These are phyloP conservation scores for Caenorhabditis latens DNA, from an alignment of 1,140 invertebrate genomes.

Conservation along the genomic window DNA sequence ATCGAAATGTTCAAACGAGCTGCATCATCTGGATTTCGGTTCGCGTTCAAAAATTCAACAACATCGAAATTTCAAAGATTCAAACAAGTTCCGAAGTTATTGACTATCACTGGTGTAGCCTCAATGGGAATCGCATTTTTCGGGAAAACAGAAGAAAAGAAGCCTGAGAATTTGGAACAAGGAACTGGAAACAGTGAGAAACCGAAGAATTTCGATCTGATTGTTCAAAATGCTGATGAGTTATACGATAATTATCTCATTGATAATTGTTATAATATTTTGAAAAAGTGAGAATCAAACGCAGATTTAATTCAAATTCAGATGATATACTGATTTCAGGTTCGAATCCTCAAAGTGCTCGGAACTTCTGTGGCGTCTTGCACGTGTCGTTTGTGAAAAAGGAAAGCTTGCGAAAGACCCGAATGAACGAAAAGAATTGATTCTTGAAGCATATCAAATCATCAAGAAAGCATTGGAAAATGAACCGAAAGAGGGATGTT, in stretches of 20 bases:
- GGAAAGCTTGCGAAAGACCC: constrained; percentile 69
- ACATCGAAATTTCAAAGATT: too few species aligned
- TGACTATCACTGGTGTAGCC: constrained; percentile 30
- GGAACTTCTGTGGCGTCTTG: constrained; percentile 74
- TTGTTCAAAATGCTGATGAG: constrained; percentile 73
- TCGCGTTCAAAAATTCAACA: not conserved
- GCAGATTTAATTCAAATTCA: not conserved
- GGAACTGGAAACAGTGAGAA: not conserved
- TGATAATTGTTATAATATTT: constrained; percentile 75
- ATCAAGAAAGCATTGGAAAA: constrained; percentile 69
- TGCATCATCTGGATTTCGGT: not conserved
- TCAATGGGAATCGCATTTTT: constrained; percentile 41
- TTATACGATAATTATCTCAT: constrained; percentile 76
- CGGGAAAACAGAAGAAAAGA: constrained; percentile 14
- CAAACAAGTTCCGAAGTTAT: not conserved
- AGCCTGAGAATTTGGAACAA: not conserved
- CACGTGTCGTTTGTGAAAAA: constrained; percentile 75
- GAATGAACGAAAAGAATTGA: constrained; percentile 70
- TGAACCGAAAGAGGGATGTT: constrained; percentile 67
- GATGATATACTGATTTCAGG: constrained; percentile 37
- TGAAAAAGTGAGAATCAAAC: constrained; percentile 68
- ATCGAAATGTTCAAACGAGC: constrained; percentile 4
- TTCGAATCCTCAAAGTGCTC: constrained; percentile 58
- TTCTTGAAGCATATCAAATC: constrained; percentile 72
- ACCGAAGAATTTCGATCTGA: constrained; percentile 62